Evolutionary conservation across 2,113 vertebrate species (phyloP), one percentile per base, ranked within the genome.

Genomic region (Pterocles gutturalis): DNA sequence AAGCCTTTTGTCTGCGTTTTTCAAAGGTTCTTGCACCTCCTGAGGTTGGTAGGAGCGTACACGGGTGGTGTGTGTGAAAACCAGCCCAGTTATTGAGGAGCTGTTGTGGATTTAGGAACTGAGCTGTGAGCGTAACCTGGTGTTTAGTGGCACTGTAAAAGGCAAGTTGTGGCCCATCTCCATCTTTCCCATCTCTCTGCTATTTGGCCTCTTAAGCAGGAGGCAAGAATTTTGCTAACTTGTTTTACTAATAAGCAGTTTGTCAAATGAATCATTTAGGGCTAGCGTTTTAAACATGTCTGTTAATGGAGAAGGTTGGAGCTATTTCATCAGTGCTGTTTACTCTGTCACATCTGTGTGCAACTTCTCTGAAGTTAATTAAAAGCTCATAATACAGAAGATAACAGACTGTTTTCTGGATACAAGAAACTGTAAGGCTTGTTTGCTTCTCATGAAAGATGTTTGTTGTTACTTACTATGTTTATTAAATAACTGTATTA

Each of bases 161-260:
- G 55, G 60, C 67, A 90, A 78, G 85, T 67, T 60, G 48, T 84
- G 55, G 88, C 86, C 51, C 61, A 64, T 55, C 55, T 91, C 87
- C n/a, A 62, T 41, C 87, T 87, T 81, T 75, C 33, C 43, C 46
- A 46, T 88, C 76, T 90, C 31, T 66, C 25, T 88, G 25, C 58
- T 71, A 14, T n/a, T 20, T 31, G 1, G 7, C 43, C 28, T 80
- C 36, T 90, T 80, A 70, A 69, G 28, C 31, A 89, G 51, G 60
- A 79, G 64, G 53, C 43, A 73, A 83, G 70, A 80, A 62, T 86
- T 92, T 77, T 70, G 29, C 67, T 53, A 13, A 67, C 55, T 77
- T 62, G 58, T 75, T 89, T 92, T 87, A 18, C 24, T 87, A 64
- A 53, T 87, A 94, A 88, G 66, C 83, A 86, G 48, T 86, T 91